Base-by-base conservation (phyloP, 2,113 vertebrate species). In the Semnopithecus entellus region DNA sequence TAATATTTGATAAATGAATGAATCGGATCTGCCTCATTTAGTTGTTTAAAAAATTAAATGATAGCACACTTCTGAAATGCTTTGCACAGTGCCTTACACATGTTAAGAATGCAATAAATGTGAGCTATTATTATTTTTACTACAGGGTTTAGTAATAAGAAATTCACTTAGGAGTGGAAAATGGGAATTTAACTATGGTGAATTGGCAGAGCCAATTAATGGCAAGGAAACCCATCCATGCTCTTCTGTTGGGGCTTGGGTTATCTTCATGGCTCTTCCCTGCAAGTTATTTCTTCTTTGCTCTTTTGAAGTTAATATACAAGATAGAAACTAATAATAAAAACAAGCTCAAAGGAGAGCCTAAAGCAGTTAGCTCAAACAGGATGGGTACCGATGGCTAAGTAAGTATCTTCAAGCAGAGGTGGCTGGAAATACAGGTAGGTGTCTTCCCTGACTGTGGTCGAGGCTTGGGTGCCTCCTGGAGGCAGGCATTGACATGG, bases 1-100 rank as follows among this genome's bases (percentile, higher is more conserved):
- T 73, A 55, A 87, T 35, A 50, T 48, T 91, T 82, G 84, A 50
- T 83, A 87, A 57, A n/a, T 88, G 52, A 76, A 64, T 72, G 50
- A 80, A 64, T 50, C 78, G 13, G 50, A 68, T 79, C 57, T 78
- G 85, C 88, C n/a, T 94, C 50, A 57, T 4, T 82, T 52, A 82
- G 30, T 92, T 95, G 40, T 86, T 95, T 83, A 90, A 90, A 76
- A 88, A 89, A 78, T 45, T 57, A 91, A 87, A 81, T 59, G 66
- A 66, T 73, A 68, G 5, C 40, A 55, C 64, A 45, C 70, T 91
- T 84, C 10, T 55, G 83, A 95, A 96, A 88, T 68, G 55, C 45
- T 94, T 88, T 86, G 43, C 70, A 32, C 27, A 3, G 27, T 57
- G 43, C 80, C 88, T 70, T 92, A 61, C 17, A 61, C 2, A 40